A percentile compares a stretch with the other conserved stretches of the same genome.
Conservation (phyloP, 2,113 vertebrate genomes). For the Tachuris rubrigastra region DNA sequence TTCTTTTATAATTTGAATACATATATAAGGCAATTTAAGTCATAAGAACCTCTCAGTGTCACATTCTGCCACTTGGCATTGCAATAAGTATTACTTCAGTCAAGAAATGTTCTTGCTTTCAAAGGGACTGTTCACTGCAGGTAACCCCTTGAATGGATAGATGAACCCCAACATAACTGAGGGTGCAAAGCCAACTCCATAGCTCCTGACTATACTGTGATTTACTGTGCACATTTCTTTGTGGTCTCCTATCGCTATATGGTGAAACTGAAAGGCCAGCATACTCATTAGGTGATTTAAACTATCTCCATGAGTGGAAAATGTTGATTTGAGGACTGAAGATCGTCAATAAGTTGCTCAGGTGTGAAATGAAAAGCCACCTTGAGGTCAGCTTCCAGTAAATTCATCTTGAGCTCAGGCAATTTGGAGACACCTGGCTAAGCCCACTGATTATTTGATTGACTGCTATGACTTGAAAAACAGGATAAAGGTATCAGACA, state of each 20-base stretch:
- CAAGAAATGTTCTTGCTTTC: neutral
- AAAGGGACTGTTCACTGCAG: neutral
- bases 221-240: neutral
- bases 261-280: neutral
- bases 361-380: constrained; percentile 55
- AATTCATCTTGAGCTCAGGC: neutral
- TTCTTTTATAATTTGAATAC: neutral
- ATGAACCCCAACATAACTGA: neutral
- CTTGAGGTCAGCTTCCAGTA: constrained; percentile 27
- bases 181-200: neutral
- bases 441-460: constrained; percentile 25
- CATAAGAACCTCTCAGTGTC: neutral
- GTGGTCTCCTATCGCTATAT: neutral
- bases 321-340: neutral
- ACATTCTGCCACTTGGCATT: neutral
- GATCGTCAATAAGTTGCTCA: constrained; percentile 39
- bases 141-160: neutral
- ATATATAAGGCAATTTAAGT: neutral
- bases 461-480: constrained; percentile 30
- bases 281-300: neutral
- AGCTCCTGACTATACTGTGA: neutral
- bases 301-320: neutral
- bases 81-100: neutral
- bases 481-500: neutral
- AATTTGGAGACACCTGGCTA: constrained; percentile 6